Evolutionary conservation across 1,140 invertebrate species (phyloP), one percentile per base, ranked within the genome.

Genomic region (Pachypeltis micranthus): DNA sequence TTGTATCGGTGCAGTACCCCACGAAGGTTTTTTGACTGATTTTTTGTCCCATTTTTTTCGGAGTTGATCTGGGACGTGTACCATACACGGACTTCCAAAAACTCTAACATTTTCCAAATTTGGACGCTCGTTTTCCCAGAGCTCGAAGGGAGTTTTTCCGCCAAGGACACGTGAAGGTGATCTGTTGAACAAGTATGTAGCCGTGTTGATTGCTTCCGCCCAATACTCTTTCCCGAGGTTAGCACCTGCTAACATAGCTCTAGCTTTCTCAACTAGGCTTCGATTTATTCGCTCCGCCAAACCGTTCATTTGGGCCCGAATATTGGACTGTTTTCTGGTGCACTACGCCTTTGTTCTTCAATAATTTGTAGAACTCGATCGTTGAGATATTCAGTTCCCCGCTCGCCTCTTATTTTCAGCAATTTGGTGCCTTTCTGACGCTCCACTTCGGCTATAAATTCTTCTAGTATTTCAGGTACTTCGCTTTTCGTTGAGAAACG

Each of bases 241-340:
- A 28, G 62, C 61, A 31, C 72, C 68, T 12, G 64, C 19, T 12
- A 74, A 24, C 66, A 74, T 65, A 10, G 67, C 61, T 44, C 70
- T 51, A 1, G 69, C 69, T 34, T 51, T 59, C n/a, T 71, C 59
- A 0, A 64, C 27, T 12, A 74, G 21, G 0, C 67, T 72, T 21
- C 72, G 47, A 44, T 74, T 72, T 25, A 66, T 62, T 60, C 72
- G 51, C 64, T 75, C 74, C 2, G 69, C 65, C 10, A 67, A 58
- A n/a, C 72, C 74, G 64, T 75, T 75, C 51, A 68, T 66, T 55
- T 71, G 57, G 47, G 74, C 69, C n/a, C 14, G 68, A 57, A 29
- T 74, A 70, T 14, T 63, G 55, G n/a, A 65, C 59, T 19, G 69
- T 69, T n/a, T 24, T 63, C 29, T 72, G 61, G 60, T 69, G 68